A percentile compares a stretch with the other conserved stretches of the same genome.
phyloP scores from a whole-genome alignment of 2,797 vertebrate genomes.

The Taeniopygia guttata region DNA sequence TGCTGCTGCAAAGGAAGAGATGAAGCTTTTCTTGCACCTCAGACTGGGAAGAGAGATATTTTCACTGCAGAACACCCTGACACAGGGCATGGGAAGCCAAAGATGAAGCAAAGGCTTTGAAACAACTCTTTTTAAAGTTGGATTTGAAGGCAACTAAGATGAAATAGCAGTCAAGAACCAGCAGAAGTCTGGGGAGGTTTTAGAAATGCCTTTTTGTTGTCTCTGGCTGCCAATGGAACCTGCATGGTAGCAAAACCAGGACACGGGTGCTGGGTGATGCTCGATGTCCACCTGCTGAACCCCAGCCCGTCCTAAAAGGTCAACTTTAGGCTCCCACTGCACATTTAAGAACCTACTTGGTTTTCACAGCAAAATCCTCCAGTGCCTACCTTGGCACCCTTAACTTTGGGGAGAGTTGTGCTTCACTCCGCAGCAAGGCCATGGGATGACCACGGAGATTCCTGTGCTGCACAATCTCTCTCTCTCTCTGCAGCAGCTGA shows the following conservation, averaged over 20 bases:
- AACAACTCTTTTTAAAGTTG: not conserved
- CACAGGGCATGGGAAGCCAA: not conserved
- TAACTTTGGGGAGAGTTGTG: not conserved
- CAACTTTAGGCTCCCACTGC: not conserved
- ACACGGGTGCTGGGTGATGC: not conserved
- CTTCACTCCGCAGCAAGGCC: rapidly evolving
- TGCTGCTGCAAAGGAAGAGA: not conserved
- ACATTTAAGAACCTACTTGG: not conserved
- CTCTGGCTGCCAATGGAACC: not conserved
- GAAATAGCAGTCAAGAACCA: not conserved
- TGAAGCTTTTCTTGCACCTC: not conserved
- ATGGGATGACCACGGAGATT: not conserved
- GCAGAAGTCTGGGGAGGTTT: not conserved
- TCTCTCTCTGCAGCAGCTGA: not conserved
- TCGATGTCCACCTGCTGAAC: rapidly evolving
- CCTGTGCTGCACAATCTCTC: not conserved
- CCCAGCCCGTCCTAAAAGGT: not conserved
- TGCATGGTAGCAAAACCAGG: not conserved
- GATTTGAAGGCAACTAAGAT: not conserved
- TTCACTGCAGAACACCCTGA: not conserved
- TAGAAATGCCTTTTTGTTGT: not conserved
- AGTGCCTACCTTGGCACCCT: rapidly evolving
- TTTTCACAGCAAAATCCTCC: not conserved
- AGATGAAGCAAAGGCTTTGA: not conserved
- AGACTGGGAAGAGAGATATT: not conserved